A percentile compares a stretch with the other conserved stretches of the same genome.
Evolutionary conservation across 2,797 vertebrate genomes (phyloP).

Genomic region (Dendrocincla fuliginosa): DNA sequence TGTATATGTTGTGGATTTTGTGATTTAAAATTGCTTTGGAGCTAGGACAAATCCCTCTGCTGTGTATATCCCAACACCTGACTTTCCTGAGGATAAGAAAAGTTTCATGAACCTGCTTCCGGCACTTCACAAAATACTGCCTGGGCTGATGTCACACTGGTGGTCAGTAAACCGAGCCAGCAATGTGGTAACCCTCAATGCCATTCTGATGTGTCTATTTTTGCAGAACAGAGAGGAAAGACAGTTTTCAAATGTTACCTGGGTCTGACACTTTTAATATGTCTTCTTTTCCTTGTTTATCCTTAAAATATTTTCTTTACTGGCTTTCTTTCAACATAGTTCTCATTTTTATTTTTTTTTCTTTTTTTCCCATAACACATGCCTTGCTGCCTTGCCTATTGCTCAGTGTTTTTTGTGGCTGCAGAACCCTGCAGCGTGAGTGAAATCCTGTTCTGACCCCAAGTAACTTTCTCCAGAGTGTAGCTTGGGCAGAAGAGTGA

Average conservation of each 20-base stretch:
- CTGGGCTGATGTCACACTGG: not conserved
- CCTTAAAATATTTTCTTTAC: not conserved
- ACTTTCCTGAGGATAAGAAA: not conserved
- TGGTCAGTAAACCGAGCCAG: not conserved
- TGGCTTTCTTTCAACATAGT: fast-evolving
- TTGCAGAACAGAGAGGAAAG: not conserved
- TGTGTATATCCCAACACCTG: not conserved
- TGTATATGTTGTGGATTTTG: constrained; percentile 5
- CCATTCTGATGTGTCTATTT: not conserved
- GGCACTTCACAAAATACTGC: not conserved
- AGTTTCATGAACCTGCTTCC: not conserved
- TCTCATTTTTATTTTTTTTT: not conserved
- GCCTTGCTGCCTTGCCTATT: fast-evolving
- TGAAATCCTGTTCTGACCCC: not conserved
- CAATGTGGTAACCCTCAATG: not conserved
- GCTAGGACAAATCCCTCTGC: not conserved
- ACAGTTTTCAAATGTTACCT: not conserved
- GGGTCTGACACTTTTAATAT: not conserved
- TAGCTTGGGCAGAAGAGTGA: not conserved
- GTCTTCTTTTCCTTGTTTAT: not conserved
- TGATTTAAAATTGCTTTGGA: not conserved
- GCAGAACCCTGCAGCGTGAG: fast-evolving
- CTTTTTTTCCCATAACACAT: fast-evolving
- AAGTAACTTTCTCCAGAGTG: not conserved
- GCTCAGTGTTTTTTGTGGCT: not conserved